phyloP scores from a whole-genome alignment of 2,888 invertebrate species.

The Abrostola triplasia region DNA sequence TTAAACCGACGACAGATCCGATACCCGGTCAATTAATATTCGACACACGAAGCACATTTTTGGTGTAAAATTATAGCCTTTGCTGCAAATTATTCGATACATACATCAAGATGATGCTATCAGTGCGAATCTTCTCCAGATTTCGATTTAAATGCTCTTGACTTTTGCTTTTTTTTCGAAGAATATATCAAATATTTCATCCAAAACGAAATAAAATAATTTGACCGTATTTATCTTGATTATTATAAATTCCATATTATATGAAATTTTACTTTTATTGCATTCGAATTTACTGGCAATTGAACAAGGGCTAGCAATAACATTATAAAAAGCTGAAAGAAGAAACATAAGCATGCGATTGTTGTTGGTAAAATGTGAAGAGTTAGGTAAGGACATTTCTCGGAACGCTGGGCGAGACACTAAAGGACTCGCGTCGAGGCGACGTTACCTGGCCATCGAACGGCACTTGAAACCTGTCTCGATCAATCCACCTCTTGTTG shows the following conservation, averaged over 20 bases:
- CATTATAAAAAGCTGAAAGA: slow-evolving; percentile 42
- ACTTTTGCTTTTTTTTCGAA: neutral
- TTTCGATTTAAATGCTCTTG: neutral
- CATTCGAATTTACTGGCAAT: neutral
- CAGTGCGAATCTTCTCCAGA: slow-evolving; percentile 12
- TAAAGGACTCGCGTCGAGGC: slow-evolving; percentile 74
- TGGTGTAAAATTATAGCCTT: slow-evolving; percentile 62
- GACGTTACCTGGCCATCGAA: slow-evolving; percentile 80
- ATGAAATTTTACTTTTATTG: neutral
- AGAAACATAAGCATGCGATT: slow-evolving; percentile 63
- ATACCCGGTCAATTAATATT: slow-evolving; percentile 71
- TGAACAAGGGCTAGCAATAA: slow-evolving; percentile 29
- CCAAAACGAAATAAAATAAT: too few relatives aligned
- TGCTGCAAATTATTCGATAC: slow-evolving; percentile 56
- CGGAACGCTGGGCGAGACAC: slow-evolving; percentile 79
- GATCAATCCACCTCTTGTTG: slow-evolving; percentile 88
- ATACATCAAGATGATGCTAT: slow-evolving; percentile 16
- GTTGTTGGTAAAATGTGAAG: slow-evolving; percentile 70
- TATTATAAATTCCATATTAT: too few relatives aligned
- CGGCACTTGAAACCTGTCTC: slow-evolving; percentile 88
- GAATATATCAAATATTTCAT: too few relatives aligned
- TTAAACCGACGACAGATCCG: slow-evolving; percentile 63
- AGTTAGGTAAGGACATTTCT: slow-evolving; percentile 83
- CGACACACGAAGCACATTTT: slow-evolving; percentile 59
- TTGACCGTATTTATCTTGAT: too few relatives aligned